Percentiles rank a stretch among this genome's conserved stretches.
phyloP scores from a whole-genome alignment of 2,888 invertebrate genomes.

The Teleiodes luculella region DNA sequence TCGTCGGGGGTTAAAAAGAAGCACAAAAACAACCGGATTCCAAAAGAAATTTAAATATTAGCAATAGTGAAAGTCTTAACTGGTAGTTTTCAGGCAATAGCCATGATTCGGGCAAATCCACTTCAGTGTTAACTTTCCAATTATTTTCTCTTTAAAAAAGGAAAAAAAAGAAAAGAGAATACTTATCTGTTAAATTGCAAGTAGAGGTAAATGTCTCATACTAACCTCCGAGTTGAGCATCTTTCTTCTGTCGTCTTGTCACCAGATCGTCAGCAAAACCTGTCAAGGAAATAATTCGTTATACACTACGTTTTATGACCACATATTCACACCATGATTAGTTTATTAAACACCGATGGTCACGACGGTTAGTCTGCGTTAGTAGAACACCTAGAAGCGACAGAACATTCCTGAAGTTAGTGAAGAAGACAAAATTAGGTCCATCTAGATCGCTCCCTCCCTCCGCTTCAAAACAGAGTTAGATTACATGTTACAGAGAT shows the following conservation, averaged over 20 bases:
- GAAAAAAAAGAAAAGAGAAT: too few species aligned
- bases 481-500: neutral
- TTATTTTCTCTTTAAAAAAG: too few species aligned
- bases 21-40: too few species aligned
- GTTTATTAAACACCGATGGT: conserved; percentile 52
- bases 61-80: too few species aligned
- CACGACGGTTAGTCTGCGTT: conserved; percentile 56
- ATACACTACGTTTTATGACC: conserved; percentile 10
- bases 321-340: conserved; percentile 30
- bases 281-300: conserved; percentile 36
- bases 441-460: conserved; percentile 41
- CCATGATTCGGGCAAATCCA: too few species aligned
- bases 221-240: conserved; percentile 74
- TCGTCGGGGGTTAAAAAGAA: too few species aligned
- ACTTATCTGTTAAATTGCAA: neutral
- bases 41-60: too few species aligned
- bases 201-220: conserved; percentile 17
- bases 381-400: conserved; percentile 72
- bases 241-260: conserved; percentile 74
- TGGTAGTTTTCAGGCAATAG: too few species aligned
- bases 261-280: conserved; percentile 77
- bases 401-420: conserved; percentile 53
- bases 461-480: conserved; percentile 16
- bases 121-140: too few species aligned
- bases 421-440: conserved; percentile 46